Percentiles rank a stretch among this genome's conserved stretches.
phyloP scores from a whole-genome alignment of 2,888 invertebrate species.

The Brachyopa scutellaris region DNA sequence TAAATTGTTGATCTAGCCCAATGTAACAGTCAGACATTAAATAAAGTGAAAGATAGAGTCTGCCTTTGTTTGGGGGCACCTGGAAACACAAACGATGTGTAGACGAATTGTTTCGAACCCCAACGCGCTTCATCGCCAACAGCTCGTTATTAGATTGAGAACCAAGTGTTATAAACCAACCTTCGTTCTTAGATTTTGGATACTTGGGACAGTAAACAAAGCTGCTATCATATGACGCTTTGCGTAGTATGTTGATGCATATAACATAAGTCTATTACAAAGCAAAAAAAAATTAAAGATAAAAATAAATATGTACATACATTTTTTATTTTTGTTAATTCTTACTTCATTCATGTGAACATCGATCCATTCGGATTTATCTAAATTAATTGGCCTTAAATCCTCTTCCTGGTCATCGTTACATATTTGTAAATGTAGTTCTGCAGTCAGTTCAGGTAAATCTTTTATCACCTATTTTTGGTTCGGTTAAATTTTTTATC shows the following conservation, averaged over 20 bases:
- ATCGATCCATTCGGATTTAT: conserved; percentile 83
- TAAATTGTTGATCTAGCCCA: conserved; percentile 95
- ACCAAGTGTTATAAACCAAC: conserved; percentile 96
- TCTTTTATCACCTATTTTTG: conserved; percentile 84
- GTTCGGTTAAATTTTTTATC: neutral
- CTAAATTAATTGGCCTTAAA: conserved; percentile 60
- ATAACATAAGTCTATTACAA: conserved; percentile 86
- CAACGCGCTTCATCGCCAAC: conserved; percentile 90
- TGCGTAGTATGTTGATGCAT: conserved; percentile 83
- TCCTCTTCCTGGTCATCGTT: conserved; percentile 78
- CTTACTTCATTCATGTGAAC: conserved; percentile 86
- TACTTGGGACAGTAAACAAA: conserved; percentile 93
- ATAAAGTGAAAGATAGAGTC: conserved; percentile 90
- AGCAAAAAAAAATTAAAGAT: conserved; percentile 23
- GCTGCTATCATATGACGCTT: conserved; percentile 83
- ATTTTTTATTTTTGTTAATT: neutral
- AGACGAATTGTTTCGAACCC: conserved; percentile 83
- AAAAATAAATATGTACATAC: neutral
- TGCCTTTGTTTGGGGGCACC: conserved; percentile 87
- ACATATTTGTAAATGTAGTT: conserved; percentile 84
- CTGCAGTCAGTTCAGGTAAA: conserved; percentile 85
- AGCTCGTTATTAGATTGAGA: conserved; percentile 87
- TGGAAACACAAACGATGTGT: conserved; percentile 85
- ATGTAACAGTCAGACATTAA: conserved; percentile 96
- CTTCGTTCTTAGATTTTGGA: conserved; percentile 96